Base-by-base conservation (phyloP, 2,888 invertebrate genomes). In the Eremobia ochroleuca region DNA sequence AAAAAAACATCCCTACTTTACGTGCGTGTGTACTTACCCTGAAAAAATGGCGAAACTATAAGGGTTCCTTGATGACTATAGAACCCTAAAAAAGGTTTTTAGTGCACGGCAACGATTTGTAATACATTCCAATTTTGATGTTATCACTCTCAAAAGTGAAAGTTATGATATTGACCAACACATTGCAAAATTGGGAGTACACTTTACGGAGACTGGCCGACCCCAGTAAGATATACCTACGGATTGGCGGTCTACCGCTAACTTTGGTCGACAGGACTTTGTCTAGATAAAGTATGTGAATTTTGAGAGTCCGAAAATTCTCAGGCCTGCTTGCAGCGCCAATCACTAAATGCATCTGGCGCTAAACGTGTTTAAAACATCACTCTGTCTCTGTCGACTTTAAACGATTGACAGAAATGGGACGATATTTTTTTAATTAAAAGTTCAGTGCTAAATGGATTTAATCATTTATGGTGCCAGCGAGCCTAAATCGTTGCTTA, bases 91-190 rank as follows among this genome's bases (percentile, higher is more conserved):
- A 11, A 34, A 18, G n/a, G 34, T 34, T 68, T 61, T 34, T 61
- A 61, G 62, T 68, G 34, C 18, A 34, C 34, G 6, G n/a, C 61
- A n/a, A n/a, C 68, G 61, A 61, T 61, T 68, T 68, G 61, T n/a
- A 72, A 58, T 15, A 18, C n/a, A 43, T 52, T 81, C 15, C n/a
- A 28, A 34, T 76, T 43, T 58, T 55, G 31, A 61, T 52, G 37
- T 31, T 4, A 21, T 34, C n/a, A 43, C 28, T 9, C 34, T 40
- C 3, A 15, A 55, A 81, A 82, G 78, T 82, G 78, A 78, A 78
- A 65, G 78, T 82, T 49, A 64, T 55, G 31, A 55, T 37, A 73
- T 43, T 37, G 49, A n/a, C 18, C 76, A 73, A 28, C 9, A 31
- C n/a, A 46, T 77, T 77, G 73, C 81, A 61, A 40, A 61, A 49